Evolutionary conservation across 2,797 vertebrate genomes (phyloP), one percentile per base, ranked within the genome.

Genomic region (Enteromius afrohamiltoni): DNA sequence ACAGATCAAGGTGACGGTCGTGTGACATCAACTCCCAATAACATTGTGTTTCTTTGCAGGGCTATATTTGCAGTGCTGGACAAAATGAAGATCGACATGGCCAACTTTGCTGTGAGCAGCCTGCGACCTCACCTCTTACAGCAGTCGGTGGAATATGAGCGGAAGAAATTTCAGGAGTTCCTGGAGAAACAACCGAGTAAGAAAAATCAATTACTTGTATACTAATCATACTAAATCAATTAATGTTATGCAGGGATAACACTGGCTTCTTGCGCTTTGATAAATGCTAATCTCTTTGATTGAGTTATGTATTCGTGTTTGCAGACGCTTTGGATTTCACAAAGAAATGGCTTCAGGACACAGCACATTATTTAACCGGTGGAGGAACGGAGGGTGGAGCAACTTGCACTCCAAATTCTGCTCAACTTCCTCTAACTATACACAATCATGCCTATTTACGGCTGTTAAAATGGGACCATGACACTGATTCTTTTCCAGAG

Each of bases 11-110:
- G 6, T 23, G 19, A 60, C 37, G 26, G 21, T 67, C 4, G n/a
- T 14, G 0, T 69, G 21, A 40, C 10, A 7, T 42, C 17, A 13
- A 14, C 64, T 34, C 29, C 23, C 2, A 26, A 11, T 78, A 74
- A 82, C 21, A 31, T 23, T 2, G 11, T 42, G 10, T 29, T 51
- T 53, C 14, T 75, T 40, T 53, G 40, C 90, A 99, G 98, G 93
- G 95, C 94, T 2, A 98, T 98, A 88, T 99, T 99, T 91, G 95
- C 95, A 60, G 95, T 97, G 55, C 91, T 99, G 93, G 97, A 99
- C 93, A 92, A 97, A 85, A 99, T 99, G 98, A 99, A 98, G 93
- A 90, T 98, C 80, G 98, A 99, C 93, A 98, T 99, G 97, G 97
- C 96, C 16, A 99, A 99, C 93, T 99, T 99, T 89, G 94, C 97